Evolutionary conservation across 2,113 vertebrate genomes (phyloP), one percentile per base, ranked within the genome.

Genomic region (Sardina pilchardus): DNA sequence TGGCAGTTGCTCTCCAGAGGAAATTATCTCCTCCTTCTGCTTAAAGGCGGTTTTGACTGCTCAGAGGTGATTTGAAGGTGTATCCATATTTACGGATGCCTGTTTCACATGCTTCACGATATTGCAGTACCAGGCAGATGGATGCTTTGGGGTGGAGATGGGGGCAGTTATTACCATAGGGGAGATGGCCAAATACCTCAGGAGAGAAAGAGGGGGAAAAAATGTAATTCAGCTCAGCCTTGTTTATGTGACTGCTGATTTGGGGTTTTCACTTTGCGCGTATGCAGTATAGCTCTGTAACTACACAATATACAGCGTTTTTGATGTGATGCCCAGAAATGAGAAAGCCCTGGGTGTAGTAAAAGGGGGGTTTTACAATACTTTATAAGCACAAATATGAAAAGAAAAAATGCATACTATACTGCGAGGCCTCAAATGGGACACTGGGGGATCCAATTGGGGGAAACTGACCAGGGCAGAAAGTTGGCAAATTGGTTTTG

Each of bases 341-440:
- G 84, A 90, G 84, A 90, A 88, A 78, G 82, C 81, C 78, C 89
- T 91, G 89, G 90, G 17, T 83, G 89, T 84, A 92, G 91, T 93
- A 86, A 93, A 92, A 89, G 87, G 86, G 86, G 87, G 92, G 93
- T 93, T 94, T 93, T 92, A 93, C 91, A 93, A 86, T 89, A 93
- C 88, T 91, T 95, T 93, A 91, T 91, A 88, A 92, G 91, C 85
- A 88, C 26, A 78, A 16, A 75, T 78, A 48, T 88, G 89, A 92
- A 91, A 86, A 89, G 89, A 90, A 85, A n/a, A 90, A 86, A 90
- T 88, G 87, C 83, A 86, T 82, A 36, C 48, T 83, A 87, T 83
- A 87, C 84, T 90, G 84, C 84, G 91, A 94, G 89, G 91, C 85
- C 50, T 82, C 89, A 90, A 90, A 92, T 91, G 90, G 90, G 89